Conservation (phyloP, 2,888 invertebrate species). For the Lasioglossum morio region DNA sequence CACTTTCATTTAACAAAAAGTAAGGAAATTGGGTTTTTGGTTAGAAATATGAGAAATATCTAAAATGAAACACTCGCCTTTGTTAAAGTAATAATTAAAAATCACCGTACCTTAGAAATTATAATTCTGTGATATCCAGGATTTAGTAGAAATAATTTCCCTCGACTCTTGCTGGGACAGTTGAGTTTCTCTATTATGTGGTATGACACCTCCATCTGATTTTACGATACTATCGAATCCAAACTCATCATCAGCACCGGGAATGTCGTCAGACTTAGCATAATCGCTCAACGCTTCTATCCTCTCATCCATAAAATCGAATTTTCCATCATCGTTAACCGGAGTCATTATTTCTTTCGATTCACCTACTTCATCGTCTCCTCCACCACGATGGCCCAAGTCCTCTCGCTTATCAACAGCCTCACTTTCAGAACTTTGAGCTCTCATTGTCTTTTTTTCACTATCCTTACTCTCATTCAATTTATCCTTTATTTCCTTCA, state of each 20-base stretch:
- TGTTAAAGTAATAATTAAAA: not conserved
- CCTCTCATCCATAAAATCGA: conserved; percentile 50
- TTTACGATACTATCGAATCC: conserved; percentile 26
- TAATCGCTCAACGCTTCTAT: conserved; percentile 57
- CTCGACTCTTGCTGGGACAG: conserved; percentile 72
- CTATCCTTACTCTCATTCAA: conserved; percentile 13
- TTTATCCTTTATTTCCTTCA: not conserved
- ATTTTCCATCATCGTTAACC: not conserved
- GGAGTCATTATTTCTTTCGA: not conserved
- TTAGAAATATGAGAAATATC: not conserved
- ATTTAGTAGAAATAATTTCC: conserved; percentile 70
- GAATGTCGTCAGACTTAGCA: conserved; percentile 13
- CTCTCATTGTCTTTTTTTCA: not conserved
- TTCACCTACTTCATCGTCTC: conserved; percentile 11
- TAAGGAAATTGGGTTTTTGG: not conserved
- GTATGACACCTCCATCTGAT: conserved; percentile 64
- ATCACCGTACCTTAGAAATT: conserved; percentile 64
- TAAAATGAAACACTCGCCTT: not conserved
- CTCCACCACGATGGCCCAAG: not conserved
- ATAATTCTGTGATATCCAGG: conserved; percentile 76
- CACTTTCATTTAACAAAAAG: not conserved
- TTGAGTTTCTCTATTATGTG: conserved; percentile 62
- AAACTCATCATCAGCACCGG: conserved; percentile 40
- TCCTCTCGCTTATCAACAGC: conserved; percentile 69
- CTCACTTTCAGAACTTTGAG: conserved; percentile 56